Evolutionary conservation across 2,113 vertebrate genomes (phyloP).

Genomic region (Bubo blakistoni): DNA sequence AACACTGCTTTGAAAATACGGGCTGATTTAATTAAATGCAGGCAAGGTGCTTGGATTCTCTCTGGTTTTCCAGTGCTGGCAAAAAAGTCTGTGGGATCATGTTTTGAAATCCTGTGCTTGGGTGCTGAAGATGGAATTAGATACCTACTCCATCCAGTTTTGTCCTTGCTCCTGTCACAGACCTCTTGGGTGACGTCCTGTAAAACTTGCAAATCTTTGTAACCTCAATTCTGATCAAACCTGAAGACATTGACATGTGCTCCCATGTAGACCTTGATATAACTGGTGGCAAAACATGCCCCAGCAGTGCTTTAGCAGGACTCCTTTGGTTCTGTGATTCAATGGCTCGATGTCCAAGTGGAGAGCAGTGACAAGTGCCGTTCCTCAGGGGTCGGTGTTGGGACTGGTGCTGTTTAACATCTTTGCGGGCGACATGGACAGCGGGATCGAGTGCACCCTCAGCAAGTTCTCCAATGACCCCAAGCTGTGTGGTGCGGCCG

Average conservation of each 20-base stretch:
- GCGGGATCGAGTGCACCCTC: too few relatives aligned
- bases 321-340: too few relatives aligned
- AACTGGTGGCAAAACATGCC: background rate
- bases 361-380: too few relatives aligned
- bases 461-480: too few relatives aligned
- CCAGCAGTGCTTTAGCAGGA: background rate
- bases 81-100: background rate
- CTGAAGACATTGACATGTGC: background rate
- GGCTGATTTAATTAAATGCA: background rate
- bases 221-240: fast-evolving
- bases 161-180: background rate
- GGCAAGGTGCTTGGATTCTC: background rate
- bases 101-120: background rate
- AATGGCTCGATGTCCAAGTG: too few relatives aligned
- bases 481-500: too few relatives aligned
- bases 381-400: too few relatives aligned
- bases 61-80: background rate
- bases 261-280: background rate
- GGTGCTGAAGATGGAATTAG: background rate
- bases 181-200: background rate
- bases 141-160: background rate
- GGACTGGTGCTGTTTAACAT: too few relatives aligned
- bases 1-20: background rate
- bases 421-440: too few relatives aligned
- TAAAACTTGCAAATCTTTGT: background rate